A percentile compares a stretch with the other conserved stretches of the same genome.
Evolutionary conservation across 2,113 vertebrate genomes (phyloP).

Genomic region (Odontesthes bonariensis): DNA sequence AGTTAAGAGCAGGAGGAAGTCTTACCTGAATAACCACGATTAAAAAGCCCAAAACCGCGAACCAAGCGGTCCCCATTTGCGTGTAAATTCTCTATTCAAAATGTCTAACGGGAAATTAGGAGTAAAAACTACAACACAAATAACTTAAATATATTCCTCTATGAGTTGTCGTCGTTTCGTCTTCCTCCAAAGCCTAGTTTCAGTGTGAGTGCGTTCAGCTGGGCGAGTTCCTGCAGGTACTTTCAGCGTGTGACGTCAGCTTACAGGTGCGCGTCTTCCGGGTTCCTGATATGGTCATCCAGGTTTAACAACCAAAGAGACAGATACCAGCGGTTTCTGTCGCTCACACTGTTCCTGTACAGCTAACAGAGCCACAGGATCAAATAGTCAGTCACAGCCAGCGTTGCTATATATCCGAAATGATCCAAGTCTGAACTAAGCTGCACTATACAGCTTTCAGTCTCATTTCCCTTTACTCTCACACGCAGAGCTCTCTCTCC

Average conservation of each 20-base stretch:
- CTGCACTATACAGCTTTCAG: neutral
- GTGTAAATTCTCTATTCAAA: neutral
- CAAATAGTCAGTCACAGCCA: neutral
- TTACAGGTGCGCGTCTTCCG: constrained; percentile 72
- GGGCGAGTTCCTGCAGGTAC: constrained; percentile 71
- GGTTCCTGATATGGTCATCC: constrained; percentile 72
- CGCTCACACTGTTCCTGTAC: too few species aligned
- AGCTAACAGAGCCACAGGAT: neutral
- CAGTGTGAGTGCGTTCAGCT: constrained; percentile 4
- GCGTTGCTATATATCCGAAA: neutral
- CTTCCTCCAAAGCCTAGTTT: neutral
- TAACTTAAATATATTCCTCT: constrained; percentile 26
- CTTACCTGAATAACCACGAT: constrained; percentile 75
- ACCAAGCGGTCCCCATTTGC: constrained; percentile 60
- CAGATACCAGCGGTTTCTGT: constrained; percentile 52
- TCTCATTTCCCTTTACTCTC: constrained; percentile 45
- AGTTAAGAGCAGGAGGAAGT: neutral
- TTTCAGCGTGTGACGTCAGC: constrained; percentile 70
- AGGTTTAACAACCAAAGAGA: neutral
- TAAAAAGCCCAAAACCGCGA: constrained; percentile 54
- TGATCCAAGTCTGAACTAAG: neutral
- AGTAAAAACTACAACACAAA: neutral
- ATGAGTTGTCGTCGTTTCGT: neutral
- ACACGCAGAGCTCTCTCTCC: too few species aligned
- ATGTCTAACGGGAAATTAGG: neutral